Evolutionary conservation across 2,888 invertebrate genomes (phyloP).

Genomic region (Polydrusus cervinus): DNA sequence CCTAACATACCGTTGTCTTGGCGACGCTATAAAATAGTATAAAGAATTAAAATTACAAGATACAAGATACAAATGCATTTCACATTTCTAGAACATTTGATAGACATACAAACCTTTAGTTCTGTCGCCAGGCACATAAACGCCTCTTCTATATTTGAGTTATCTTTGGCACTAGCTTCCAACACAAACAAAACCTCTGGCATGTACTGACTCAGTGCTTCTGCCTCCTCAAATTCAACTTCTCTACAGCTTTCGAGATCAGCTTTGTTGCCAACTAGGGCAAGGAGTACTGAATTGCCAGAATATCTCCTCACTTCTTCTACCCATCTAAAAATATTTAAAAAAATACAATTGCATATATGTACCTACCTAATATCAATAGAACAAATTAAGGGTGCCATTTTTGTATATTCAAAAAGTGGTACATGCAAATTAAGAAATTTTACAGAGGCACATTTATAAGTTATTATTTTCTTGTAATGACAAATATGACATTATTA

Average conservation of each 20-base stretch:
- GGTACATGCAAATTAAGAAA: too few relatives aligned
- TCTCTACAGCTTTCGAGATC: constrained; percentile 87
- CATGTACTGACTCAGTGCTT: constrained; percentile 88
- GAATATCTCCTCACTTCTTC: constrained; percentile 97
- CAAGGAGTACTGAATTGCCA: constrained; percentile 91
- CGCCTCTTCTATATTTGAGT: constrained; percentile 91
- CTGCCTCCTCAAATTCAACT: constrained; percentile 90
- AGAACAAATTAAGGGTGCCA: too few relatives aligned
- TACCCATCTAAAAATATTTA: constrained; percentile 84
- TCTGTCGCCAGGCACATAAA: constrained; percentile 91
- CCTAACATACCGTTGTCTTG: constrained; percentile 81
- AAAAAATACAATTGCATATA: neutral
- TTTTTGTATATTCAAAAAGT: too few relatives aligned
- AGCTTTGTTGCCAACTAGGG: constrained; percentile 94
- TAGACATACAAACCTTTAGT: constrained; percentile 82
- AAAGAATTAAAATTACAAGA: neutral
- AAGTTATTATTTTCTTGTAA: too few relatives aligned
- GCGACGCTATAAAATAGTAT: constrained; percentile 76
- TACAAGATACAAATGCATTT: too few relatives aligned
- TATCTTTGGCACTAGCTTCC: constrained; percentile 94
- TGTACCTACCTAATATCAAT: too few relatives aligned
- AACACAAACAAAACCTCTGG: constrained; percentile 90
- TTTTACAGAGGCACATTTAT: too few relatives aligned
- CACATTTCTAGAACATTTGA: too few relatives aligned
- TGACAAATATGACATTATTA: too few relatives aligned